Conservation (phyloP, 2,797 vertebrate genomes). For the Artibeus jamaicensis region DNA sequence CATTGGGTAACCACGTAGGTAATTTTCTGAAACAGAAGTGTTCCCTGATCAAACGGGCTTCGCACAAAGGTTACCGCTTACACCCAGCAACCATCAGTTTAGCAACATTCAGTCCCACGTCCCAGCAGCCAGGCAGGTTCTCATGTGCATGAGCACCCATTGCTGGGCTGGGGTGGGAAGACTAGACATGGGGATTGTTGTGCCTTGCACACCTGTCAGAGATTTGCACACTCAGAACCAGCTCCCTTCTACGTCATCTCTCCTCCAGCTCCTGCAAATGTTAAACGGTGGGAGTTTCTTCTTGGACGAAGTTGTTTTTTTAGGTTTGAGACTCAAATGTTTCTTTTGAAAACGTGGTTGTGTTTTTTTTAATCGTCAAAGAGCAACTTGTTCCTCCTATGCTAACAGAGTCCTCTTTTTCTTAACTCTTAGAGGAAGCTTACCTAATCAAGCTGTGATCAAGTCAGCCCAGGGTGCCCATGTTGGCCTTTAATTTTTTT, state of each 20-base stretch:
- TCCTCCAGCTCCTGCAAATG: slow-evolving; percentile 46
- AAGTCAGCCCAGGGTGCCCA: background rate
- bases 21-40: background rate
- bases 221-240: background rate
- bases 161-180: background rate
- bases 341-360: slow-evolving; percentile 62
- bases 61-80: background rate
- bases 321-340: slow-evolving; percentile 41
- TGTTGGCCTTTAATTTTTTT: slow-evolving; percentile 24
- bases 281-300: slow-evolving; percentile 64
- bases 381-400: slow-evolving; percentile 11
- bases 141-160: rapidly evolving
- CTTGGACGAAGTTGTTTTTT: slow-evolving; percentile 55
- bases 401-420: background rate
- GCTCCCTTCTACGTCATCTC: background rate
- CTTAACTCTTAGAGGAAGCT: background rate
- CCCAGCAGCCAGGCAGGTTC: background rate
- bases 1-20: background rate
- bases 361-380: background rate
- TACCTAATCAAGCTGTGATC: slow-evolving; percentile 31
- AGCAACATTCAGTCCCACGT: background rate
- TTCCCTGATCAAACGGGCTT: background rate
- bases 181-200: background rate
- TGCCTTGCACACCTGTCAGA: slow-evolving; percentile 40
- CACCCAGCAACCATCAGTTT: background rate